Percentiles rank a stretch among this genome's conserved stretches.
phyloP scores from a whole-genome alignment of 2,113 vertebrate genomes.

The rabbit (Oryctolagus cuniculus) region DNA sequence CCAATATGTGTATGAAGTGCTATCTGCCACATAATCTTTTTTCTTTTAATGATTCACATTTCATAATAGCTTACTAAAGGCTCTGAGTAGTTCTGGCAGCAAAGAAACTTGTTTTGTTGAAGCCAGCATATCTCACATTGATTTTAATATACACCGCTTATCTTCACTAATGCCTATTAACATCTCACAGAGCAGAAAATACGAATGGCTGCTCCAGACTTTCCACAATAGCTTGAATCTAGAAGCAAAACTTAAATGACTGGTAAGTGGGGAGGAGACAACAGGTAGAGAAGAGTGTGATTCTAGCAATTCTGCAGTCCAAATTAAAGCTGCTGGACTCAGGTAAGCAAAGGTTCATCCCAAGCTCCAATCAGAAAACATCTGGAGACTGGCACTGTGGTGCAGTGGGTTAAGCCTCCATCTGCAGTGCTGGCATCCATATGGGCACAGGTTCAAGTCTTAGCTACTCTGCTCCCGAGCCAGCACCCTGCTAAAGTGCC shows the following conservation, averaged over 20 bases:
- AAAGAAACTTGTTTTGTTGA: not conserved
- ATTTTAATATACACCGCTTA: not conserved
- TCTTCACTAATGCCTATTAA: not conserved
- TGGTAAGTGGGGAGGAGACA: not conserved
- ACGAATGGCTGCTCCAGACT: not conserved
- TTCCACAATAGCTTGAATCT: not conserved
- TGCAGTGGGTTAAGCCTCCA: too few relatives aligned
- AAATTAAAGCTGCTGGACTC: not conserved
- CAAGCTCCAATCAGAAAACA: not conserved
- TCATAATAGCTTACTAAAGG: not conserved
- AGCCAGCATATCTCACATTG: not conserved
- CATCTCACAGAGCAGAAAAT: not conserved
- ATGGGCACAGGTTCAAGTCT: too few relatives aligned
- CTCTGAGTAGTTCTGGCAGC: not conserved
- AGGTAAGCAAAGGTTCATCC: not conserved
- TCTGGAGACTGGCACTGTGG: too few relatives aligned
- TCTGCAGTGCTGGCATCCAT: too few relatives aligned
- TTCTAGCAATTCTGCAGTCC: not conserved
- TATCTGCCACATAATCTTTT: not conserved
- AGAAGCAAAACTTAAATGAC: not conserved
- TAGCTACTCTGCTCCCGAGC: too few relatives aligned
- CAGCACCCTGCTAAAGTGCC: too few relatives aligned
- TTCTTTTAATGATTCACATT: not conserved
- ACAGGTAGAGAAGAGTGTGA: rapidly evolving
- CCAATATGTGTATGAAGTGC: not conserved